Evolutionary conservation across 2,888 invertebrate genomes (phyloP), one percentile per base, ranked within the genome.

Genomic region (Cataglyphis livida): DNA sequence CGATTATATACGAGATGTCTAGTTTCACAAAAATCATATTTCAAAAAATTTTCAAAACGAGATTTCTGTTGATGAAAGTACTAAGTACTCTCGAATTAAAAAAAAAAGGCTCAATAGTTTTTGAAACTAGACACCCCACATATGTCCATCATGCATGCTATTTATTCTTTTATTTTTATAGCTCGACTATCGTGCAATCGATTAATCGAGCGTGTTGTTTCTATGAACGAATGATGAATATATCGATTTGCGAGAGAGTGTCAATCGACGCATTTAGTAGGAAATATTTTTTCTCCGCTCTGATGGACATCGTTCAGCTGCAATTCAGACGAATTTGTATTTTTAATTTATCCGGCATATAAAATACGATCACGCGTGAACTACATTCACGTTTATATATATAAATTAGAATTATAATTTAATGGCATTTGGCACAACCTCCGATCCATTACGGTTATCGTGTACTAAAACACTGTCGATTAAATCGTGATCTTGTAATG

Each of bases 141-240:
- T n/a, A 41, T 44, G 38, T 78, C 68, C 28, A 48, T 78, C 59
- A 61, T 18, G 48, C 15, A n/a, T 51, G 10, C 12, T 41, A n/a
- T 51, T 48, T 41, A n/a, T 44, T 48, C 35, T 64, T 74, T 71
- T 61, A 81, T 65, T 75, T 38, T 68, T 44, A 59, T 35, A 73
- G 62, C 65, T 79, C 86, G 83, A 73, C 54, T 71, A 74, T 62
- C 75, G 86, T 85, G 59, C 25, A 51, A 48, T 89, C 78, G 89
- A 89, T 89, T 89, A 89, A 89, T 88, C 84, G 88, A 74, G 71
- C 84, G 81, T 85, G 85, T 89, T 89, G 85, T 89, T 89, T 89
- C 89, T 87, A 89, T 88, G 85, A 88, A 88, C 81, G 73, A 85
- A 44, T 73, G 57, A 81, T 54, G 71, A 65, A 61, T 59, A 51